Conservation (phyloP, 2,113 vertebrate genomes). For the Gadus macrocephalus region DNA sequence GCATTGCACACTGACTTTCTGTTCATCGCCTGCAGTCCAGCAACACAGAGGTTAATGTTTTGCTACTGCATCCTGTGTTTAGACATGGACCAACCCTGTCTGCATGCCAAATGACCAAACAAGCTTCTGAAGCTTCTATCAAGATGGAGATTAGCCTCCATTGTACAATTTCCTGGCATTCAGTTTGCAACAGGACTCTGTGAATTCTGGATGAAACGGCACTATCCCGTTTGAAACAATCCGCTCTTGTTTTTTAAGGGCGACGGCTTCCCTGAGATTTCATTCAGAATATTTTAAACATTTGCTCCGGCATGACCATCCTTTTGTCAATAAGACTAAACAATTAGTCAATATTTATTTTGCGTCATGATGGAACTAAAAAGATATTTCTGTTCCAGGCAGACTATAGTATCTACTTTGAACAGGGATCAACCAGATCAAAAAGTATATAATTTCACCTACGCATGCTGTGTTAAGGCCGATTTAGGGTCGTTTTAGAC, state of each 20-base stretch:
- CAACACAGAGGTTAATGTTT: too few relatives aligned
- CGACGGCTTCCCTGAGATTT: too few relatives aligned
- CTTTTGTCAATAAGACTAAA: too few relatives aligned
- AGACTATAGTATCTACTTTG: slow-evolving; percentile 12
- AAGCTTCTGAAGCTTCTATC: too few relatives aligned
- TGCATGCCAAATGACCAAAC: not conserved
- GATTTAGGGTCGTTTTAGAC: too few relatives aligned
- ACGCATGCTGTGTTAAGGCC: slow-evolving; percentile 8
- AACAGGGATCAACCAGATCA: slow-evolving; percentile 8
- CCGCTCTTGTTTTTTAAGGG: slow-evolving; percentile 28
- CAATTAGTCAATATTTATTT: slow-evolving; percentile 6
- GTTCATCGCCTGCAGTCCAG: too few relatives aligned
- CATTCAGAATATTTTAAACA: too few relatives aligned
- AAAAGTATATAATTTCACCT: slow-evolving; percentile 8
- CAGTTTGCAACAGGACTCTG: slow-evolving; percentile 37
- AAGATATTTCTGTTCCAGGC: not conserved
- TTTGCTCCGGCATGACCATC: too few relatives aligned
- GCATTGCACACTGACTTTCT: too few relatives aligned
- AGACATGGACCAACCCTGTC: not conserved
- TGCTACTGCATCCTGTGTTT: not conserved
- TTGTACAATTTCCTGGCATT: slow-evolving; percentile 19
- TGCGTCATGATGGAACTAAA: slow-evolving; percentile 12
- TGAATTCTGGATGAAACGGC: slow-evolving; percentile 9
- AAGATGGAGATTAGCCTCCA: slow-evolving; percentile 38
- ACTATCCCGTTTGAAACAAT: slow-evolving; percentile 36